These are phyloP conservation scores for Plestiodon gilberti DNA, from an alignment of 2,113 vertebrate genomes.

Conservation along the genomic window DNA sequence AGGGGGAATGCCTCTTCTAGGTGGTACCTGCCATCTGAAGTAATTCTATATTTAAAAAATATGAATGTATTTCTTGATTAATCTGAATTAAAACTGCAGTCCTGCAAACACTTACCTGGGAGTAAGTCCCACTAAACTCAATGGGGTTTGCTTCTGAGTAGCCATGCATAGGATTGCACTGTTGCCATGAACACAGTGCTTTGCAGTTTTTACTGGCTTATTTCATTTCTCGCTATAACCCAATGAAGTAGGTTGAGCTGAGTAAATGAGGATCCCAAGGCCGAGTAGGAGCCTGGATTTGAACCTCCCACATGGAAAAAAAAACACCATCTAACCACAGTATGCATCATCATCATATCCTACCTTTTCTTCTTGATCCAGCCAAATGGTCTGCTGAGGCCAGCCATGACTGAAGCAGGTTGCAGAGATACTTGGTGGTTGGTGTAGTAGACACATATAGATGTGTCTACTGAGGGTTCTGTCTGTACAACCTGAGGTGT, in stretches of 20 bases:
- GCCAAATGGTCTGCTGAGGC: neutral
- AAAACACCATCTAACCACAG: neutral
- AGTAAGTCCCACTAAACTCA: no score
- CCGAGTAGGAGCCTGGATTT: neutral
- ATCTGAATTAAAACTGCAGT: no score
- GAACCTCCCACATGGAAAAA: neutral
- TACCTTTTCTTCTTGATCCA: neutral
- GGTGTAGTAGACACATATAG: neutral
- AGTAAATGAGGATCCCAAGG: neutral
- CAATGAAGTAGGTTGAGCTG: neutral
- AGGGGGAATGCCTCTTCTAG: no score
- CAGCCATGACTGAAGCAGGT: neutral
- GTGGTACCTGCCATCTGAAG: no score
- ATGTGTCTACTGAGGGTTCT: neutral
- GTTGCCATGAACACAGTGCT: neutral
- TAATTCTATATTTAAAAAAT: no score
- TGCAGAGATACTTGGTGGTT: neutral
- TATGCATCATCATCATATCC: neutral
- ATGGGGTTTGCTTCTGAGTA: no score
- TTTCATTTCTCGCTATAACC: neutral
- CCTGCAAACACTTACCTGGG: no score
- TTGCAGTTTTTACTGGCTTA: neutral
- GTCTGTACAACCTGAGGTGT: constrained; percentile 22
- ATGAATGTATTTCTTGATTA: no score
- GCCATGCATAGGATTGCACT: no score